Evolutionary conservation across 2,888 invertebrate species (phyloP), one percentile per base, ranked within the genome.

Genomic region (Horisme vitalbata): DNA sequence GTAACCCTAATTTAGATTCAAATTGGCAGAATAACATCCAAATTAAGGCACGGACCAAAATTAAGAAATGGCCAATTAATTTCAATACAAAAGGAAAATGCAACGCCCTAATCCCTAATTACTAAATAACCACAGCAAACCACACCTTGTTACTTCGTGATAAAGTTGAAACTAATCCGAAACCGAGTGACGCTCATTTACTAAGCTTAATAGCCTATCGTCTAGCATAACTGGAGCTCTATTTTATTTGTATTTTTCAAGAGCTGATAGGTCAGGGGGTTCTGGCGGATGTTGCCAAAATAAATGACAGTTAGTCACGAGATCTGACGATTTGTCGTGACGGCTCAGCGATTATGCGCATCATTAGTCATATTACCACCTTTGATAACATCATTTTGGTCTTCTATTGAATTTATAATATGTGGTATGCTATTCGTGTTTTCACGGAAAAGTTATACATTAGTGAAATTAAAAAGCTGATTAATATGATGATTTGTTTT

Each of bases 321-420:
- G 81, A 86, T 83, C 62, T 59, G 73, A 72, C 79, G 73, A 86
- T 86, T 86, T 86, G 86, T 85, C 83, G 77, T 79, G 75, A 76
- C 78, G 78, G 71, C 71, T 74, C 74, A 79, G 70, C 83, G 81
- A 86, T 86, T 83, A 84, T 61, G 66, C 62, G 79, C 69, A 71
- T 82, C 86, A 83, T 86, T 85, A 83, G 78, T 87, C 83, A 86
- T 85, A 80, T 85, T 83, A 79, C 79, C 85, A 86, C 85, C 82
- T 84, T 66, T 75, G 84, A 84, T 86, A 83, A 75, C 78, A 81
- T 84, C 77, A 76, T 81, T 77, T 65, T 64, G 68, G 55, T 68
- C 66, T 72, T 71, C 75, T 75, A 63, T 68, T 55, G 66, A 73
- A 75, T 74, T 70, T 61, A 65, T 68, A 18, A n/a, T n/a, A n/a